Evolutionary conservation across 2,797 vertebrate species (phyloP).

Genomic region (Argya squamiceps): DNA sequence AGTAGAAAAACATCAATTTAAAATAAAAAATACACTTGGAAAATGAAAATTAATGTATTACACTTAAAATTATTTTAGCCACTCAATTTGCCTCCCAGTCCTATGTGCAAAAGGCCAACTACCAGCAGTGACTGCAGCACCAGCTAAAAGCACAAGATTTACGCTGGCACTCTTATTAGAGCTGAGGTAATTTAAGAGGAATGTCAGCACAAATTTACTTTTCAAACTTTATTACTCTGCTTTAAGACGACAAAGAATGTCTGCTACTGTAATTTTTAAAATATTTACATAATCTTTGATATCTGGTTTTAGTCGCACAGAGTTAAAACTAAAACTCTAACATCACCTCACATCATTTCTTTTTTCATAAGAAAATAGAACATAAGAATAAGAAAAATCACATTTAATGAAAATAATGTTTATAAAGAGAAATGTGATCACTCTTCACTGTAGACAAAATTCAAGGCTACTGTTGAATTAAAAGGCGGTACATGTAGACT

Average conservation of each 20-base stretch:
- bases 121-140: slow-evolving; percentile 13
- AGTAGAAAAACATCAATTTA: not conserved
- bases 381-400: not conserved
- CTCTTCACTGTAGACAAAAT: not conserved
- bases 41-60: not conserved
- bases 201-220: slow-evolving; percentile 42
- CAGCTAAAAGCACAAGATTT: not conserved
- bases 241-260: slow-evolving; percentile 41
- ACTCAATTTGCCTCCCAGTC: not conserved
- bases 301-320: not conserved
- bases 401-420: not conserved
- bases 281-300: slow-evolving; percentile 17
- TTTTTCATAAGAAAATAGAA: not conserved
- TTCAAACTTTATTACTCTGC: slow-evolving; percentile 32
- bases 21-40: not conserved
- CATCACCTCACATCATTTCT: not conserved
- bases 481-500: not conserved
- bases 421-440: not conserved
- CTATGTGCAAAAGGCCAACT: not conserved
- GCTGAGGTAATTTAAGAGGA: slow-evolving; percentile 57
- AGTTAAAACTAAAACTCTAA: slow-evolving; percentile 2
- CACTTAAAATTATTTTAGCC: not conserved
- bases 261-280: slow-evolving; percentile 41
- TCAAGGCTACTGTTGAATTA: not conserved
- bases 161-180: slow-evolving; percentile 19